Conservation (phyloP, 2,797 vertebrate genomes). For the Gallinago stenura region DNA sequence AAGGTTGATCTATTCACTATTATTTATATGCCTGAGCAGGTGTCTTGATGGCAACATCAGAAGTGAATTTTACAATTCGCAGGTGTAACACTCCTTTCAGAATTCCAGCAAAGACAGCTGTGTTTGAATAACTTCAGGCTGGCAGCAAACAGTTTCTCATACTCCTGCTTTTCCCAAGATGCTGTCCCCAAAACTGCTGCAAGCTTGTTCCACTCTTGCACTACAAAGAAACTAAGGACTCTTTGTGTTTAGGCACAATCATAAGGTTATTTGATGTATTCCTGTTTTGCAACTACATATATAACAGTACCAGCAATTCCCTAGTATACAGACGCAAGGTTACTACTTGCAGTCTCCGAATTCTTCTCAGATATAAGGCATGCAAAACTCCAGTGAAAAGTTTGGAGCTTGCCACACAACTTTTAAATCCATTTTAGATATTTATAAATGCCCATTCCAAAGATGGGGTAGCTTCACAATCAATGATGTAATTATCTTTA, state of each 20-base stretch:
- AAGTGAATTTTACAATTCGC: background rate
- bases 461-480: background rate
- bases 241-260: background rate
- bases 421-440: background rate
- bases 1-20: background rate
- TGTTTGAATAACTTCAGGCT: constrained; percentile 17
- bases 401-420: background rate
- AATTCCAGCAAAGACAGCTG: constrained; percentile 10
- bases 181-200: background rate
- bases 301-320: background rate
- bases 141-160: background rate
- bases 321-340: background rate
- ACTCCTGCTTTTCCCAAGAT: background rate
- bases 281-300: background rate
- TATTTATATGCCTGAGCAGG: constrained; percentile 17
- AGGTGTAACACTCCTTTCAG: background rate
- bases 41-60: background rate
- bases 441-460: background rate
- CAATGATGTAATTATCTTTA: background rate
- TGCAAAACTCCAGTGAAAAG: background rate
- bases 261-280: background rate
- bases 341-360: background rate
- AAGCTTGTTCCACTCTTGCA: background rate
- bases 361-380: background rate
- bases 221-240: background rate